phyloP scores from a whole-genome alignment of 2,113 vertebrate species.

The Noctilio leporinus region DNA sequence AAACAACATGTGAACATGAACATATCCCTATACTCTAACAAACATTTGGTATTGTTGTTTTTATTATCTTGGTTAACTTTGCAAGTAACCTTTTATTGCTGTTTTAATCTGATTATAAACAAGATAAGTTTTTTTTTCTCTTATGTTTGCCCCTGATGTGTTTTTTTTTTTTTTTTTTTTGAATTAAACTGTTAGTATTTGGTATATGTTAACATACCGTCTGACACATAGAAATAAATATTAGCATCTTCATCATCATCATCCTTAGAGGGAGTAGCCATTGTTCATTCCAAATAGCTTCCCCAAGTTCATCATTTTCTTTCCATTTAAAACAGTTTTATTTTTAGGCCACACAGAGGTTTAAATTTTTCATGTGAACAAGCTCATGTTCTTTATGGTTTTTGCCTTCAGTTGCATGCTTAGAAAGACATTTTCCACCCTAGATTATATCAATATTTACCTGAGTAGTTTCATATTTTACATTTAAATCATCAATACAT shows the following conservation, averaged over 20 bases:
- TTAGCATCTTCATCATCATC: background rate
- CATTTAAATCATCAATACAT: constrained; percentile 19
- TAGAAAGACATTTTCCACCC: background rate
- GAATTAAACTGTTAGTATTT: background rate
- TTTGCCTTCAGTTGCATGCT: background rate
- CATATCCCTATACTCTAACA: background rate
- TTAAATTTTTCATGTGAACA: background rate
- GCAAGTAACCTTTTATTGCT: constrained; percentile 1
- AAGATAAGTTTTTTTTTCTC: background rate
- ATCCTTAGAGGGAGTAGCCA: background rate
- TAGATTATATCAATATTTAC: constrained; percentile 17
- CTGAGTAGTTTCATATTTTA: constrained; percentile 8
- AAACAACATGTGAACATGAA: background rate
- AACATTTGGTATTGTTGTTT: background rate
- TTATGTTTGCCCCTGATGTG: background rate
- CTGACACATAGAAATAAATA: background rate
- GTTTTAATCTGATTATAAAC: constrained; percentile 33
- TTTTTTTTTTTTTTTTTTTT: constrained; percentile 16
- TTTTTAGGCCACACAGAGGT: background rate
- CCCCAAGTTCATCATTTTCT: constrained; percentile 3
- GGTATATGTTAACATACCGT: background rate
- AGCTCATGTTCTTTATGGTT: background rate
- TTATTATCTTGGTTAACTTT: constrained; percentile 7
- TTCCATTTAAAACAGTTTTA: constrained; percentile 34
- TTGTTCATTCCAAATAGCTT: background rate